Base-by-base conservation (phyloP, 2,797 vertebrate species). In the Scarus forsteni region DNA sequence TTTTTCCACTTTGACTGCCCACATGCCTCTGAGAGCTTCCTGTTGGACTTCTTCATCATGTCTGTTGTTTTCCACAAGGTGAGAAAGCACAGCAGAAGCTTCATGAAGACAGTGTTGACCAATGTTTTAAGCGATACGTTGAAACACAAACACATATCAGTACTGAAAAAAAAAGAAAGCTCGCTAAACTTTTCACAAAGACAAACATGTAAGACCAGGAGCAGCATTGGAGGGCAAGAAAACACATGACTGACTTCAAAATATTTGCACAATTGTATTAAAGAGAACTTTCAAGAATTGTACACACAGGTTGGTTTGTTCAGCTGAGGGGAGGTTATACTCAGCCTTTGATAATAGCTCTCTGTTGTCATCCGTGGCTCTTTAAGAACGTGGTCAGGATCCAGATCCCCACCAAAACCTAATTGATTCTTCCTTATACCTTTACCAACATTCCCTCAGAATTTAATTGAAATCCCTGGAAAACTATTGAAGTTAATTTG, bases 41-140 rank as follows among this genome's bases (percentile, higher is more conserved):
- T 99, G 81, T 90, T 99, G 75, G 96, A 99, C 93, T 98, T 98
- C 93, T 99, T 98, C 92, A 79, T 98, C 88, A 96, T 98, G 94
- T 98, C 98, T 61, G 97, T 99, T 27, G 58, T 99, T 56, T 98
- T 98, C 84, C 96, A 96, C 77, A 99, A 99, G 97, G 98, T 95
- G 91, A 94, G 95, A 88, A 3, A 9, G 9, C 14, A 18, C n/a
- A 6, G 15, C 44, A 1, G 43, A 10, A 19, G 4, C 27, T 27
- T 27, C 12, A 2, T 19, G 11, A 6, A 39, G n/a, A 46, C 35
- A 3, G 0, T 16, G 39, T 44, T 10, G 10, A 27, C 19, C 6
- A 10, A 10, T 45, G 14, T 43, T 39, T 7, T 39, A 7, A 48
- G 10, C 11, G 38, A 27, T 35, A 6, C 14, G 1, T 38, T 13